A percentile compares a stretch with the other conserved stretches of the same genome.
Evolutionary conservation across 2,113 vertebrate genomes (phyloP).

Genomic region (Etheostoma spectabile): DNA sequence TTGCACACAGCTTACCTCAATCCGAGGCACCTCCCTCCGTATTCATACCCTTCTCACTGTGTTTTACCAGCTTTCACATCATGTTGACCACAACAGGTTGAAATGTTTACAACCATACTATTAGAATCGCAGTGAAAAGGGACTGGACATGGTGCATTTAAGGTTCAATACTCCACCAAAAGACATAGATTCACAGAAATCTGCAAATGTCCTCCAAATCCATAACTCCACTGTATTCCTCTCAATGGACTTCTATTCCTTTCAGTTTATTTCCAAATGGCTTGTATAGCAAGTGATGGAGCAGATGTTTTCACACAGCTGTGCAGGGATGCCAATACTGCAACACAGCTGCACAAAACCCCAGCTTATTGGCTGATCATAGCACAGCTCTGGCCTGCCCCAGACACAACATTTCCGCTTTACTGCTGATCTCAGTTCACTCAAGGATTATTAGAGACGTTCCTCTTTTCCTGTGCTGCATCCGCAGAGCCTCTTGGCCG

Average conservation of each 20-base stretch:
- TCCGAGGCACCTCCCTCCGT: slow-evolving; percentile 48
- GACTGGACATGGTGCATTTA: slow-evolving; percentile 35
- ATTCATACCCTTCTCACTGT: slow-evolving; percentile 59
- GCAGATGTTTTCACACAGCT: slow-evolving; percentile 75
- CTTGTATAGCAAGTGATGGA: slow-evolving; percentile 53
- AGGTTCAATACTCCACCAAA: slow-evolving; percentile 47
- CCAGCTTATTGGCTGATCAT: slow-evolving; percentile 50
- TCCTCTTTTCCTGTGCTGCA: slow-evolving; percentile 58
- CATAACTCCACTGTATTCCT: slow-evolving; percentile 30
- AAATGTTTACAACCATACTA: slow-evolving; percentile 62
- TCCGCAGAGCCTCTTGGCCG: slow-evolving; percentile 55
- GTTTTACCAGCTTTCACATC: slow-evolving; percentile 52
- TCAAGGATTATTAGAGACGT: slow-evolving; percentile 51
- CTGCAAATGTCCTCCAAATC: slow-evolving; percentile 28
- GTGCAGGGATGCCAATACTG: slow-evolving; percentile 49
- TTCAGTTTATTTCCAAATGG: slow-evolving; percentile 47
- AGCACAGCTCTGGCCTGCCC: slow-evolving; percentile 45
- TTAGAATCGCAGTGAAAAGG: slow-evolving; percentile 48
- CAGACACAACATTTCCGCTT: slow-evolving; percentile 71
- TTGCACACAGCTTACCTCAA: slow-evolving; percentile 74
- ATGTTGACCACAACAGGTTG: slow-evolving; percentile 16
- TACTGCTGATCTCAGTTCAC: slow-evolving; percentile 66
- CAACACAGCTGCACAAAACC: slow-evolving; percentile 60
- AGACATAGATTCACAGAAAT: slow-evolving; percentile 17
- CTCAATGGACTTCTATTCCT: slow-evolving; percentile 33